These are phyloP conservation scores for Scaptomyza tumidula DNA, from an alignment of 2,888 invertebrate genomes.

Conservation along the genomic window DNA sequence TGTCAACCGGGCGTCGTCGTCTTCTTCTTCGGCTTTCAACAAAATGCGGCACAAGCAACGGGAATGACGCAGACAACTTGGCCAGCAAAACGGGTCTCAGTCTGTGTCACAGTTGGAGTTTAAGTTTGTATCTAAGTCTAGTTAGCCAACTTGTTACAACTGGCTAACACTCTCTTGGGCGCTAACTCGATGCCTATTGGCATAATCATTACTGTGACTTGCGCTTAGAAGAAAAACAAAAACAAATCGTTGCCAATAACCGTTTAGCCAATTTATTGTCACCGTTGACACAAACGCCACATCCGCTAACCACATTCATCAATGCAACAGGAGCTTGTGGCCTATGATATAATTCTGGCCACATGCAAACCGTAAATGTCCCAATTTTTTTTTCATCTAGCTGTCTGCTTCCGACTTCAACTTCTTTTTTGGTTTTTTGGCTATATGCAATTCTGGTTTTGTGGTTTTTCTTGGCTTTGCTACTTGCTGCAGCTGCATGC, in stretches of 20 bases:
- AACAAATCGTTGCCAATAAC: constrained; percentile 61
- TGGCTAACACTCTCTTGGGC: constrained; percentile 29
- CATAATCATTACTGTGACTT: constrained; percentile 59
- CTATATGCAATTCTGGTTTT: constrained; percentile 41
- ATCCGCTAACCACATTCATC: constrained; percentile 60
- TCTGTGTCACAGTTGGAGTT: constrained; percentile 1
- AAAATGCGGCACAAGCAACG: constrained; percentile 69
- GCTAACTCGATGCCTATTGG: constrained; percentile 56
- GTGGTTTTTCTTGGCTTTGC: neutral
- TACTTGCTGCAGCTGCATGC: constrained; percentile 59
- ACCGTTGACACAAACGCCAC: constrained; percentile 67
- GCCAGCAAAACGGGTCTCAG: constrained; percentile 58
- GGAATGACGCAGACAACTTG: constrained; percentile 54
- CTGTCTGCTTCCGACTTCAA: constrained; percentile 40
- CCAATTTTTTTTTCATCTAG: constrained; percentile 17
- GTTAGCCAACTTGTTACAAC: constrained; percentile 4
- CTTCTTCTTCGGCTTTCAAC: constrained; percentile 1
- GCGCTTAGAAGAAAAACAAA: constrained; percentile 22
- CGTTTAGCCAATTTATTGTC: constrained; percentile 68
- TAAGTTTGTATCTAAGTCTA: neutral
- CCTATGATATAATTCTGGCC: constrained; percentile 67
- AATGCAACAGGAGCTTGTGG: constrained; percentile 47
- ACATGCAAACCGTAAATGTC: constrained; percentile 50
- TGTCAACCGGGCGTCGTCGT: constrained; percentile 52
- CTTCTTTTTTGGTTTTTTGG: constrained; percentile 1